Percentiles rank a stretch among this genome's conserved stretches.
These are phyloP conservation scores for Synergus japonicus DNA, from an alignment of 2,888 invertebrate genomes.

Conservation along the genomic window DNA sequence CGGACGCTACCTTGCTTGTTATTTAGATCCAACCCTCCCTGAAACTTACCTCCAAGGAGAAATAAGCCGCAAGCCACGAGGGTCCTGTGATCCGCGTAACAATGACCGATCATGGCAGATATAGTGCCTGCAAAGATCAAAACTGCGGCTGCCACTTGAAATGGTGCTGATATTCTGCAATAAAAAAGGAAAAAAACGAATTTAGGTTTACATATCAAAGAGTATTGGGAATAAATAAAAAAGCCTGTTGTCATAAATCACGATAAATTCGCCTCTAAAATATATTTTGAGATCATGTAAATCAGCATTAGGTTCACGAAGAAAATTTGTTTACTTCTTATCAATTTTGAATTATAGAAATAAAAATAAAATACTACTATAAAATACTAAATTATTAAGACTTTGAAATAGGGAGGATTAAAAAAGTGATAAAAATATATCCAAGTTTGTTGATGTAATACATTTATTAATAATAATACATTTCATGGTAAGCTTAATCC, in stretches of 20 bases:
- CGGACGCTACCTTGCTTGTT: conserved; percentile 12
- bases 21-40: conserved; percentile 37
- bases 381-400: neutral
- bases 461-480: neutral
- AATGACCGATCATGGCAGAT: conserved; percentile 81
- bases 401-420: neutral
- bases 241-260: neutral
- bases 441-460: neutral
- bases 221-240: neutral
- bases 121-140: conserved; percentile 79
- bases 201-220: conserved; percentile 11
- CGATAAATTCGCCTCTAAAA: no score
- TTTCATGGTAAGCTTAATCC: neutral
- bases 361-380: no score
- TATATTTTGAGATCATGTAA: neutral
- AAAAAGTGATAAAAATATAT: neutral
- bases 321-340: neutral
- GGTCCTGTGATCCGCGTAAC: conserved; percentile 81
- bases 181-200: conserved; percentile 56
- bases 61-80: conserved; percentile 81
- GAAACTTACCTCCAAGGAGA: conserved; percentile 80
- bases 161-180: conserved; percentile 81
- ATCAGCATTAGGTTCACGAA: neutral
- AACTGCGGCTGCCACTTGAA: conserved; percentile 79
- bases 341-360: no score